phyloP scores from a whole-genome alignment of 92 coral and sea anemone species.

The Virgularia gustaviana region DNA sequence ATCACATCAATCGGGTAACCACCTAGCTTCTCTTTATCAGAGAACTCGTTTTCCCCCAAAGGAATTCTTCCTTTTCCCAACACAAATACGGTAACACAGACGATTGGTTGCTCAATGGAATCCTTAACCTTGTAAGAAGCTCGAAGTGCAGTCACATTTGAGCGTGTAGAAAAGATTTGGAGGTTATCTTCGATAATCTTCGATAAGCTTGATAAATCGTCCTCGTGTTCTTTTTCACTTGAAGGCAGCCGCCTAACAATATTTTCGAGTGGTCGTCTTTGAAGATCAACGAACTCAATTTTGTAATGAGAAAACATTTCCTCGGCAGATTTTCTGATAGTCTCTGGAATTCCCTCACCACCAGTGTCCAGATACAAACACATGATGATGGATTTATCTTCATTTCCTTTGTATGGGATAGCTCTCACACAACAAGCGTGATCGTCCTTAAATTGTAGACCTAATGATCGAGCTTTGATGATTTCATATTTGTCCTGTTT shows the following conservation, averaged over 20 bases:
- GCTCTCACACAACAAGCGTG: conserved; percentile 27
- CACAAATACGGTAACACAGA: conserved; percentile 43
- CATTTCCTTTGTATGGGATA: conserved; percentile 19
- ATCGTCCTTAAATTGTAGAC: conserved; percentile 21
- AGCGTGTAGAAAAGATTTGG: neutral
- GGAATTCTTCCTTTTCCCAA: conserved; percentile 55
- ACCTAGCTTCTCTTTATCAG: neutral
- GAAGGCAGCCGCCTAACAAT: neutral
- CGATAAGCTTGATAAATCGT: conserved; percentile 3
- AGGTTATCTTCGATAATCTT: conserved; percentile 10
- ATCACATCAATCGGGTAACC: conserved; percentile 30
- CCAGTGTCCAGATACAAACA: conserved; percentile 15
- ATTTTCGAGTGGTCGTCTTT: neutral
- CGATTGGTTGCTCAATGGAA: conserved; percentile 6
- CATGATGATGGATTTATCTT: neutral
- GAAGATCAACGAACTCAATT: neutral
- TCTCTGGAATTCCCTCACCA: conserved; percentile 15
- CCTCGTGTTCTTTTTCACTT: neutral
- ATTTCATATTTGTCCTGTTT: too few species aligned
- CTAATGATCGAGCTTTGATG: conserved; percentile 7
- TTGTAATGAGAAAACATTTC: conserved; percentile 2
- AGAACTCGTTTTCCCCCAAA: conserved; percentile 28
- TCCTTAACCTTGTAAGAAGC: conserved; percentile 24
- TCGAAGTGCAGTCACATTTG: conserved; percentile 22
- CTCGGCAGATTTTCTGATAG: conserved; percentile 3